These are phyloP conservation scores for Listronotus oregonensis DNA, from an alignment of 1,140 invertebrate species.

Conservation along the genomic window DNA sequence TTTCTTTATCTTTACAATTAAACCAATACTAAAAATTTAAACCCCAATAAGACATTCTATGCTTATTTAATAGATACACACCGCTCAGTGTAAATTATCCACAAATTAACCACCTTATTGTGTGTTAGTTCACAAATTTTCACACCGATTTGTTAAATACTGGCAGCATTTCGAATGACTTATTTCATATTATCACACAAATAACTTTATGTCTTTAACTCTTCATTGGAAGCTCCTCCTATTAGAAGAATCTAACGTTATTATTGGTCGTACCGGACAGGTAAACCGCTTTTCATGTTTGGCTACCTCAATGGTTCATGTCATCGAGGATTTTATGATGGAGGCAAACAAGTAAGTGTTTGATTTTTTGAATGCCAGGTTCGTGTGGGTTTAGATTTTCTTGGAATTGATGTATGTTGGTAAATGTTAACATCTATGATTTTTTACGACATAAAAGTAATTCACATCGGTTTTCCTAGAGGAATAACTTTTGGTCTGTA, in stretches of 20 bases:
- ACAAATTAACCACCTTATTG: slow-evolving; percentile 30
- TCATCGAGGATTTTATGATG: slow-evolving; percentile 9
- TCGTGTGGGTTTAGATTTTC: slow-evolving; percentile 1
- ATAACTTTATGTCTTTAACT: slow-evolving; percentile 24
- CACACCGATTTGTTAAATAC: slow-evolving; percentile 32
- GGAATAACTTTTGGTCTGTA: no score
- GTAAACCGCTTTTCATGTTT: slow-evolving; percentile 14
- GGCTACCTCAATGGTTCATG: slow-evolving; percentile 13
- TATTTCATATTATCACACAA: slow-evolving; percentile 26
- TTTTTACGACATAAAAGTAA: slow-evolving; percentile 6
- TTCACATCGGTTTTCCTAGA: no score
- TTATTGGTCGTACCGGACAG: slow-evolving; percentile 19
- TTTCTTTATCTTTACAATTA: neutral
- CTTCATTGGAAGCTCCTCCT: slow-evolving; percentile 3
- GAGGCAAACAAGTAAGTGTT: slow-evolving; percentile 6
- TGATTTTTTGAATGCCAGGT: neutral
- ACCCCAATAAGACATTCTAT: no score
- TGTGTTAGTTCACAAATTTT: slow-evolving; percentile 29
- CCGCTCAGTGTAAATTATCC: slow-evolving; percentile 27
- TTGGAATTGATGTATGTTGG: neutral
- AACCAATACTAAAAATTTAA: no score
- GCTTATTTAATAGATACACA: slow-evolving; percentile 4
- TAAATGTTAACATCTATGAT: neutral
- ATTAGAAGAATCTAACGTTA: slow-evolving; percentile 8
- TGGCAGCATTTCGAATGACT: slow-evolving; percentile 28